Evolutionary conservation across 2,888 invertebrate species (phyloP).

Genomic region (Eupeodes luniger): DNA sequence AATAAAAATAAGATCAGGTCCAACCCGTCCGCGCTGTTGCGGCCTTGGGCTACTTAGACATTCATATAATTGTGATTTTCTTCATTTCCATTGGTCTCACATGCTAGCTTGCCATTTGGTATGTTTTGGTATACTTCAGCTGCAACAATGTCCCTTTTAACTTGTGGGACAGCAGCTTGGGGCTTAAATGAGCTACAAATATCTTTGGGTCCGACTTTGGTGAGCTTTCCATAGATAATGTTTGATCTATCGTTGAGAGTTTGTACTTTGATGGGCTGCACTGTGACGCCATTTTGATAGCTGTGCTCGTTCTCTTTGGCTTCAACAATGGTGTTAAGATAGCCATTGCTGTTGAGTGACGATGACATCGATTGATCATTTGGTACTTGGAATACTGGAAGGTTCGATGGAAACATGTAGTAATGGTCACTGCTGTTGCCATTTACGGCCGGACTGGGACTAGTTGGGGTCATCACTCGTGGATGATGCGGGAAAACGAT

Average conservation of each 20-base stretch:
- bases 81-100: slow-evolving; percentile 35
- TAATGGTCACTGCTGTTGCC: slow-evolving; percentile 81
- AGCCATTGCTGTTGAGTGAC: slow-evolving; percentile 81
- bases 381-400: slow-evolving; percentile 81
- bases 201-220: slow-evolving; percentile 78
- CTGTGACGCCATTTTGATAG: slow-evolving; percentile 80
- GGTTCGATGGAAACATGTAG: slow-evolving; percentile 84
- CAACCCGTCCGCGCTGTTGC: background rate
- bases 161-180: slow-evolving; percentile 80
- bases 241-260: slow-evolving; percentile 81
- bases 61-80: slow-evolving; percentile 73
- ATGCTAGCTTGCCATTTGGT: slow-evolving; percentile 51
- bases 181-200: slow-evolving; percentile 83
- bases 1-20: slow-evolving; percentile 22
- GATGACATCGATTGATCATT: slow-evolving; percentile 78
- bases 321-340: slow-evolving; percentile 83
- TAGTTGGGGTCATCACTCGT: slow-evolving; percentile 82
- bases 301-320: slow-evolving; percentile 81
- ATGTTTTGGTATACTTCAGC: slow-evolving; percentile 83
- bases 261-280: slow-evolving; percentile 83
- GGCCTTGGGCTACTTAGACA: slow-evolving; percentile 42
- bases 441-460: slow-evolving; percentile 78
- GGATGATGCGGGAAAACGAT: slow-evolving; percentile 80
- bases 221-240: slow-evolving; percentile 83
- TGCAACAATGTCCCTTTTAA: slow-evolving; percentile 79